Conservation (phyloP, 2,113 vertebrate genomes). For the Pterocles burchelli region DNA sequence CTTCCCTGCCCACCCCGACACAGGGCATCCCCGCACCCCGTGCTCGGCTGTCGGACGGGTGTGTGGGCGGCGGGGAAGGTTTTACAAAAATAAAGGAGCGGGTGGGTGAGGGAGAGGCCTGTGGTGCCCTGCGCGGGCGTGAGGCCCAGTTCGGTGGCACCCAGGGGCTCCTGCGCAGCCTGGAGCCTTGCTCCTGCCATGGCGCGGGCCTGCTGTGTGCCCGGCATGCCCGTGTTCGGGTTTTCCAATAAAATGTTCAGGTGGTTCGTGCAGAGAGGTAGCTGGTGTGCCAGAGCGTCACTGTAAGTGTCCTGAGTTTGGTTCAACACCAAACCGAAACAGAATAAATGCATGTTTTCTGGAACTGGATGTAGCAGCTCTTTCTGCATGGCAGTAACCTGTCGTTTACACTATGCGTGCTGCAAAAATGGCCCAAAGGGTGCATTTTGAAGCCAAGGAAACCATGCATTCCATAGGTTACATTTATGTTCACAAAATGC, state of each 20-base stretch:
- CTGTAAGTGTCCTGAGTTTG: neutral
- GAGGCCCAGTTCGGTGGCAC: neutral
- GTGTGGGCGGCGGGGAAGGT: too few species aligned
- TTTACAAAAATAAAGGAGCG: neutral
- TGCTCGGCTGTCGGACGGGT: fast-evolving
- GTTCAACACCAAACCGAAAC: neutral
- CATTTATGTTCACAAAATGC: neutral
- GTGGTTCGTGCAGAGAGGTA: fast-evolving
- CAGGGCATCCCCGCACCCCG: fast-evolving
- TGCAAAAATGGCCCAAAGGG: neutral
- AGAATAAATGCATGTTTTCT: fast-evolving
- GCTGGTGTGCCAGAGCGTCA: fast-evolving
- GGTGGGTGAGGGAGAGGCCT: neutral
- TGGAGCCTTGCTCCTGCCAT: fast-evolving
- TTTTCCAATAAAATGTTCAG: neutral
- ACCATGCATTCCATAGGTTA: neutral
- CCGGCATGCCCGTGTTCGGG: fast-evolving
- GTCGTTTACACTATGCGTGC: fast-evolving
- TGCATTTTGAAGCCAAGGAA: fast-evolving
- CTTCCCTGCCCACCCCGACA: neutral
- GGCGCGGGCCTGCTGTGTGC: fast-evolving
- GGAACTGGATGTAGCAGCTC: too few species aligned
- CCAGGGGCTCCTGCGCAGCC: fast-evolving
- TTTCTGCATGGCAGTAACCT: neutral
- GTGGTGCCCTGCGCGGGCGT: neutral